phyloP scores from a whole-genome alignment of 1,140 invertebrate genomes.

The Psilanteris sp. region DNA sequence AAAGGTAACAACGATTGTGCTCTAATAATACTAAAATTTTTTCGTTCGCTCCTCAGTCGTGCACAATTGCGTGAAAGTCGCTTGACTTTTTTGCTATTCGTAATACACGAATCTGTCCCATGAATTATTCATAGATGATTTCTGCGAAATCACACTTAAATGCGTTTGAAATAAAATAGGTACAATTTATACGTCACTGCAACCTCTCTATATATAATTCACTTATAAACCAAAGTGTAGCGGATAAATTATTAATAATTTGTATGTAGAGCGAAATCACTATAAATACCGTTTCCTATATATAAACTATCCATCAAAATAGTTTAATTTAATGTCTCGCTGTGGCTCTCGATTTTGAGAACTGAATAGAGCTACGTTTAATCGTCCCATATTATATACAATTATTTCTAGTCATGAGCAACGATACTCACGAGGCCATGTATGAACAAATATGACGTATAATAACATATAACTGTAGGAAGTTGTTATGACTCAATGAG shows the following conservation, averaged over 20 bases:
- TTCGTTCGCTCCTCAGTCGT: constrained; percentile 9
- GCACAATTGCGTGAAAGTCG: constrained; percentile 44
- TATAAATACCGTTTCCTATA: constrained; percentile 27
- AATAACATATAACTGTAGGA: constrained; percentile 38
- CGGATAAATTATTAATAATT: constrained; percentile 46
- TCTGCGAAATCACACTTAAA: constrained; percentile 19
- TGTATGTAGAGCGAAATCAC: constrained; percentile 8
- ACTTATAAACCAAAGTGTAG: constrained; percentile 7
- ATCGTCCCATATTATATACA: constrained; percentile 28
- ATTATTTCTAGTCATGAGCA: constrained; percentile 16
- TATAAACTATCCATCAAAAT: constrained; percentile 31
- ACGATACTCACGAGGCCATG: constrained; percentile 18
- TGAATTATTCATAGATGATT: constrained; percentile 54
- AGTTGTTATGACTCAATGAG: constrained; percentile 39
- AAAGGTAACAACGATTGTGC: constrained; percentile 7
- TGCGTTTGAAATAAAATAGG: constrained; percentile 13
- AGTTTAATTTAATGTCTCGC: constrained; percentile 6
- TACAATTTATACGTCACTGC: constrained; percentile 28
- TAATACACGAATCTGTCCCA: background rate
- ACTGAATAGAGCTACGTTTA: constrained; percentile 8
- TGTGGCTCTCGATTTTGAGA: constrained; percentile 5
- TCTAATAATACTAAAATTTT: constrained; percentile 4
- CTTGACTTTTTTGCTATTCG: background rate
- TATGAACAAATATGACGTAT: constrained; percentile 41
- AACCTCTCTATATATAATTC: constrained; percentile 25